Conservation (phyloP, 2,113 vertebrate species). For the Bolborhynchus lineola region DNA sequence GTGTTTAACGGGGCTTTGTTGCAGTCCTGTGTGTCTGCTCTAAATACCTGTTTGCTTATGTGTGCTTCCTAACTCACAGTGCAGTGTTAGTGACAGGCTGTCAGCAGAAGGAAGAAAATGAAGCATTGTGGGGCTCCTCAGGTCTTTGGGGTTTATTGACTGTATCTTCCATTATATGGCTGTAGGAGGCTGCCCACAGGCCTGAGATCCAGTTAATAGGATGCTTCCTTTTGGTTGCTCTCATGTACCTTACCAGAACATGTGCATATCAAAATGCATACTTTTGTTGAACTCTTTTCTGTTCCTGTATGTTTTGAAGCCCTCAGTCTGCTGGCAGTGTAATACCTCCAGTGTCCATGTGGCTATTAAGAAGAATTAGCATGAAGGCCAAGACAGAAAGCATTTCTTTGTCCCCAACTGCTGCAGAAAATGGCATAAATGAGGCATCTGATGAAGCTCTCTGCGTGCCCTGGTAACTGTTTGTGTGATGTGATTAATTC, state of each 20-base stretch:
- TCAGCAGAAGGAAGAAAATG: not conserved
- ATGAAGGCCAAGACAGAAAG: not conserved
- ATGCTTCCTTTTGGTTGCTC: not conserved
- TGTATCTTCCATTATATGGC: rapidly evolving
- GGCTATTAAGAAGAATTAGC: not conserved
- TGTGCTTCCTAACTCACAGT: not conserved
- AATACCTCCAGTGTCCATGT: not conserved
- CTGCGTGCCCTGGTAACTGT: not conserved
- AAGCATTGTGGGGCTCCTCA: not conserved
- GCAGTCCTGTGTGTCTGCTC: not conserved
- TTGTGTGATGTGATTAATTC: not conserved
- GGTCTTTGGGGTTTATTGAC: not conserved
- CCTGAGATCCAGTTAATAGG: not conserved
- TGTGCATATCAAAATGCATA: rapidly evolving
- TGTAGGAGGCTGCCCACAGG: rapidly evolving
- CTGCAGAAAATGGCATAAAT: not conserved
- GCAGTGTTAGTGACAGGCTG: not conserved
- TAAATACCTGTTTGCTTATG: rapidly evolving
- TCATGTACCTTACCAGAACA: not conserved
- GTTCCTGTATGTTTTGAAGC: not conserved
- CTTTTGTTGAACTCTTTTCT: not conserved
- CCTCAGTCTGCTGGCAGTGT: not conserved
- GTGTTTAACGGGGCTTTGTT: not conserved
- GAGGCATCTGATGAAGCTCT: not conserved
- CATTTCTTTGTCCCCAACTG: not conserved